phyloP scores from a whole-genome alignment of 2,797 vertebrate genomes.

The Galaxias olidus region DNA sequence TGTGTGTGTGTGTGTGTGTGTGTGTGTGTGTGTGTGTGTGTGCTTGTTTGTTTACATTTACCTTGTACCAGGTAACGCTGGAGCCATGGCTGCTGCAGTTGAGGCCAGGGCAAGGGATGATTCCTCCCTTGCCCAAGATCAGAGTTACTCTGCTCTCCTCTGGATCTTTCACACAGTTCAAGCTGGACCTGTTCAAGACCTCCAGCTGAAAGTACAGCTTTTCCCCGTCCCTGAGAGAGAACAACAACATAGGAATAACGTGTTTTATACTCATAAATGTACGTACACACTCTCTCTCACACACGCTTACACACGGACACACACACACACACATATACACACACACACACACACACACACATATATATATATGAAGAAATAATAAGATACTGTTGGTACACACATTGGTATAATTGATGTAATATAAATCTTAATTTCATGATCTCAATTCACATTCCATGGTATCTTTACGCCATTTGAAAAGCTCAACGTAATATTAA shows the following conservation, averaged over 20 bases:
- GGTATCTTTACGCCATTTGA: no score
- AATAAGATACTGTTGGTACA: no score
- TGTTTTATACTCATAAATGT: neutral
- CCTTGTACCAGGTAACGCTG: slow-evolving; percentile 65
- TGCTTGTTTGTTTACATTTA: slow-evolving; percentile 14
- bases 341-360: neutral
- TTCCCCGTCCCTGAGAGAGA: slow-evolving; percentile 27
- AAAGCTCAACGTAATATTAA: no score
- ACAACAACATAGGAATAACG: slow-evolving; percentile 5
- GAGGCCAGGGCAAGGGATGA: slow-evolving; percentile 47
- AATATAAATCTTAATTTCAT: no score
- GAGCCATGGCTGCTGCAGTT: slow-evolving; percentile 32
- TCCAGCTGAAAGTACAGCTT: slow-evolving; percentile 42
- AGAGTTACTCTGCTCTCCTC: slow-evolving; percentile 28
- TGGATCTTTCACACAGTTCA: slow-evolving; percentile 27
- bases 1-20: no score
- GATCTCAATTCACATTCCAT: no score
- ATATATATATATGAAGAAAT: no score
- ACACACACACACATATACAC: no score
- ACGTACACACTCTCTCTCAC: neutral
- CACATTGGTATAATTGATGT: no score
- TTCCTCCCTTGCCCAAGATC: fast-evolving
- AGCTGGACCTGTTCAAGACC: slow-evolving; percentile 43
- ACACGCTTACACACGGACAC: no score
- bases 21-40: neutral